Evolutionary conservation across 2,888 invertebrate genomes (phyloP).

Genomic region (Drosophila mulleri): DNA sequence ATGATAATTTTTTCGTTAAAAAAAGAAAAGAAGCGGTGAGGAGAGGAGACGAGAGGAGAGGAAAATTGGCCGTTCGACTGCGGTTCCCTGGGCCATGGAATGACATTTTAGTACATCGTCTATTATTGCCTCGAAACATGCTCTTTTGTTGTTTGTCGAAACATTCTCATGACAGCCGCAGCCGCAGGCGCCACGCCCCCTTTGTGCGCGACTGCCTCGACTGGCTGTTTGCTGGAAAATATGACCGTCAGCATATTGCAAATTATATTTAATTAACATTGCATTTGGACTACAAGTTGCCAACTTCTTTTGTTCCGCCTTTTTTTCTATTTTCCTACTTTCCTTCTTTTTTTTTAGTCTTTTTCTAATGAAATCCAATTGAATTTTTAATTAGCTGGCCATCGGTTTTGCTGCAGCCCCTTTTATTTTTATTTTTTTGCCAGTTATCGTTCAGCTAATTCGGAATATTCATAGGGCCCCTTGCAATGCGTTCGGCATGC

Average conservation of each 20-base stretch:
- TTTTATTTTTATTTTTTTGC: constrained; percentile 35
- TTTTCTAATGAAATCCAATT: constrained; percentile 71
- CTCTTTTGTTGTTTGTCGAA: constrained; percentile 81
- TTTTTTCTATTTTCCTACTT: constrained; percentile 8
- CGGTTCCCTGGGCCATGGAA: constrained; percentile 61
- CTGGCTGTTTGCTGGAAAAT: constrained; percentile 67
- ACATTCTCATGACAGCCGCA: constrained; percentile 70
- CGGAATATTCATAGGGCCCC: constrained; percentile 67
- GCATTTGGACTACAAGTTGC: constrained; percentile 69
- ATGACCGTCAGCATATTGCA: constrained; percentile 81
- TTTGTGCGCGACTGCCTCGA: neutral
- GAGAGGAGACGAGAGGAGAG: constrained; percentile 14
- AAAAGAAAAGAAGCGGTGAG: neutral
- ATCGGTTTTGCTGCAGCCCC: constrained; percentile 31
- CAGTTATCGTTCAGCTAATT: constrained; percentile 59
- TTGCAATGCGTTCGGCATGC: constrained; percentile 29
- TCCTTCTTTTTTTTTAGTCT: constrained; percentile 11
- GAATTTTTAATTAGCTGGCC: constrained; percentile 75
- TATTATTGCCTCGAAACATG: constrained; percentile 80
- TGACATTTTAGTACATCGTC: constrained; percentile 82
- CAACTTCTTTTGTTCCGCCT: constrained; percentile 45
- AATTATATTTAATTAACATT: constrained; percentile 82
- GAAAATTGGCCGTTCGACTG: constrained; percentile 39
- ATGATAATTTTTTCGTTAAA: constrained; percentile 75
- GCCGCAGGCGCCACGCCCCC: constrained; percentile 54